A percentile compares a stretch with the other conserved stretches of the same genome.
Evolutionary conservation across 2,888 invertebrate species (phyloP).

Genomic region (Seladonia tumulorum): DNA sequence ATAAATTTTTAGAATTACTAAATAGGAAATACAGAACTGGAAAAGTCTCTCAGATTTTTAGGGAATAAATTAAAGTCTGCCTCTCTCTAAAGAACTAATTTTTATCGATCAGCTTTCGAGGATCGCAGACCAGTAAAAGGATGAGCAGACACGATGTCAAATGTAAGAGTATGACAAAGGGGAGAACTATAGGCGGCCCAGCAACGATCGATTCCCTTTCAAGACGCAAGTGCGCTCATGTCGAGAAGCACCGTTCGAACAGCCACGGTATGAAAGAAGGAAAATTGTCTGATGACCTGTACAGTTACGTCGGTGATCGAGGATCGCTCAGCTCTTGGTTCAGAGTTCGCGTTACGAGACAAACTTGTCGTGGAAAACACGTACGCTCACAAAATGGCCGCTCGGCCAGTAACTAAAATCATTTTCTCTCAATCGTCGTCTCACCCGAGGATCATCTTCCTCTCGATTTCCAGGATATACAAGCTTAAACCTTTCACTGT

Average conservation of each 20-base stretch:
- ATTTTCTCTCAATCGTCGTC: neutral
- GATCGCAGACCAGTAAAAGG: neutral
- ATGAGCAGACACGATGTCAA: neutral
- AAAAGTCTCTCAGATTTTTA: too few relatives aligned
- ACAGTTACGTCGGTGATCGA: conserved; percentile 73
- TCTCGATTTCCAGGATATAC: conserved; percentile 4
- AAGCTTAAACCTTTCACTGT: neutral
- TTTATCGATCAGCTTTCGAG: neutral
- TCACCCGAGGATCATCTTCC: neutral
- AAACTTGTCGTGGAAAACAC: conserved; percentile 67
- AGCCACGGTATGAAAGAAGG: conserved; percentile 70
- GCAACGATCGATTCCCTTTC: conserved; percentile 61
- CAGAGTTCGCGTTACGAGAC: conserved; percentile 75
- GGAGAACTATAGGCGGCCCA: neutral
- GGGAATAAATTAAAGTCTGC: too few relatives aligned
- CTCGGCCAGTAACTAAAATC: neutral
- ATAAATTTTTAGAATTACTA: too few relatives aligned
- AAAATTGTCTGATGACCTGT: conserved; percentile 77
- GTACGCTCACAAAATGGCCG: conserved; percentile 17
- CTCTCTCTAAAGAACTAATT: too few relatives aligned
- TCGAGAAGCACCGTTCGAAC: conserved; percentile 64
- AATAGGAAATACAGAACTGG: too few relatives aligned
- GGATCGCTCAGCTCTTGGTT: conserved; percentile 63
- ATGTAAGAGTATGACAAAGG: neutral
- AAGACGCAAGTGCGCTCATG: conserved; percentile 34